These are phyloP conservation scores for Cheilosia vernalis DNA, from an alignment of 2,888 invertebrate species.

Conservation along the genomic window DNA sequence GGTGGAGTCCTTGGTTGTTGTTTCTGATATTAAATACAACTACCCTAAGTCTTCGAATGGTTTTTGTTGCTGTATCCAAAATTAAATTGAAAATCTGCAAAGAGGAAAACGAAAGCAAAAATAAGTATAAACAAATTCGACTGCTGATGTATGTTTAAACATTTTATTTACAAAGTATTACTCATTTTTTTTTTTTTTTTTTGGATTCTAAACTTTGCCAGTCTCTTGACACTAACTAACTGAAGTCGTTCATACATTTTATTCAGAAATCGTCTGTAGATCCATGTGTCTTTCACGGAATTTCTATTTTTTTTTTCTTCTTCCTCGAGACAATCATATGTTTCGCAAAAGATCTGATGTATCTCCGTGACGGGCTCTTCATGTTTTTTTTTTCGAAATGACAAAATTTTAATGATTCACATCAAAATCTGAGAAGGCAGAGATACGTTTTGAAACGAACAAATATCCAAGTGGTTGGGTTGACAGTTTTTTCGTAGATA, in stretches of 20 bases:
- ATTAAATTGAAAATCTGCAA: slow-evolving; percentile 83
- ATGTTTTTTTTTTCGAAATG: slow-evolving; percentile 50
- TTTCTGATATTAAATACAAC: slow-evolving; percentile 44
- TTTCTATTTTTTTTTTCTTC: neutral
- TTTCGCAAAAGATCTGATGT: slow-evolving; percentile 29
- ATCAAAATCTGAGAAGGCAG: slow-evolving; percentile 49
- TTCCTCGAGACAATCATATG: slow-evolving; percentile 41
- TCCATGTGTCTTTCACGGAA: slow-evolving; percentile 37
- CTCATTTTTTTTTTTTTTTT: slow-evolving; percentile 13
- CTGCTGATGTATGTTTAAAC: neutral
- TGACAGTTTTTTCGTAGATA: slow-evolving; percentile 24
- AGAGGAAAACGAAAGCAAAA: slow-evolving; percentile 48
- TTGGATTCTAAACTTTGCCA: slow-evolving; percentile 25
- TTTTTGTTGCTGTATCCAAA: slow-evolving; percentile 80
- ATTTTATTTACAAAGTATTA: slow-evolving; percentile 57
- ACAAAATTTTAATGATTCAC: slow-evolving; percentile 71
- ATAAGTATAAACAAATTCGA: neutral
- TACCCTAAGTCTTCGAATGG: slow-evolving; percentile 80
- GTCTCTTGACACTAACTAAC: slow-evolving; percentile 56
- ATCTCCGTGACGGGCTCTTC: slow-evolving; percentile 3
- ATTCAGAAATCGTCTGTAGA: slow-evolving; percentile 53
- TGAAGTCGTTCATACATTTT: slow-evolving; percentile 37
- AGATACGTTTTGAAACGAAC: slow-evolving; percentile 37
- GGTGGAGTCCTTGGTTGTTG: slow-evolving; percentile 61
- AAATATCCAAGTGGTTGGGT: slow-evolving; percentile 34